These are phyloP conservation scores for Psilopsiagon aurifrons DNA, from an alignment of 2,113 vertebrate species.

Conservation along the genomic window DNA sequence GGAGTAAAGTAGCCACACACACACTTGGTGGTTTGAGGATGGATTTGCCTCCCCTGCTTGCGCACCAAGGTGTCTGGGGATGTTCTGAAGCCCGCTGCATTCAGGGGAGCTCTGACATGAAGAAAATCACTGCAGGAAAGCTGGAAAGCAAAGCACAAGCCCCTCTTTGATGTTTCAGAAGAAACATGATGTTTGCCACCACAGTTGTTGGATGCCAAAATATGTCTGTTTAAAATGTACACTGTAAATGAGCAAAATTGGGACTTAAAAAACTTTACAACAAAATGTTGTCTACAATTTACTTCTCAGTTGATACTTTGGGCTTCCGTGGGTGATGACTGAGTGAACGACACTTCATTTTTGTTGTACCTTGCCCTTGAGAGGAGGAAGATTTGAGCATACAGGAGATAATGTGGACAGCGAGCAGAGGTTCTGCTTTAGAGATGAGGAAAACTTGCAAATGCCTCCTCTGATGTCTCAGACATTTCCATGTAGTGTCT, in stretches of 20 bases:
- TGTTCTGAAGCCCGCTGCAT: not conserved
- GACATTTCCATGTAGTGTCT: not conserved
- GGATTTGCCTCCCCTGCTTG: not conserved
- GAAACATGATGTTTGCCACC: not conserved
- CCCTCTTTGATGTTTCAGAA: not conserved
- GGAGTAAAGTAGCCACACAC: constrained; percentile 43
- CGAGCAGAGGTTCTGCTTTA: not conserved
- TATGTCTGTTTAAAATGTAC: not conserved
- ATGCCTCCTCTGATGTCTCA: not conserved
- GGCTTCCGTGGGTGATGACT: not conserved
- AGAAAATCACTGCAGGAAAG: not conserved
- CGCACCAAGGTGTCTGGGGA: not conserved
- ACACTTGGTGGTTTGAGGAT: accelerated
- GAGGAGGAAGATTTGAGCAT: not conserved
- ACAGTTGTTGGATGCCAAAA: not conserved
- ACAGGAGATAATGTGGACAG: not conserved
- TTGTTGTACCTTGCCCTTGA: not conserved
- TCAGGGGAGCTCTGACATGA: not conserved
- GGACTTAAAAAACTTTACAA: not conserved
- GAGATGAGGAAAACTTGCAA: not conserved
- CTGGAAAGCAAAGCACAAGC: not conserved
- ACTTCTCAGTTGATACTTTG: not conserved
- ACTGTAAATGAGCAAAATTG: not conserved
- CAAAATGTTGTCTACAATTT: not conserved
- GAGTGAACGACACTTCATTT: not conserved